Percentiles rank a stretch among this genome's conserved stretches.
Evolutionary conservation across 2,113 vertebrate species (phyloP).

Genomic region (Malurus alboscapulatus): DNA sequence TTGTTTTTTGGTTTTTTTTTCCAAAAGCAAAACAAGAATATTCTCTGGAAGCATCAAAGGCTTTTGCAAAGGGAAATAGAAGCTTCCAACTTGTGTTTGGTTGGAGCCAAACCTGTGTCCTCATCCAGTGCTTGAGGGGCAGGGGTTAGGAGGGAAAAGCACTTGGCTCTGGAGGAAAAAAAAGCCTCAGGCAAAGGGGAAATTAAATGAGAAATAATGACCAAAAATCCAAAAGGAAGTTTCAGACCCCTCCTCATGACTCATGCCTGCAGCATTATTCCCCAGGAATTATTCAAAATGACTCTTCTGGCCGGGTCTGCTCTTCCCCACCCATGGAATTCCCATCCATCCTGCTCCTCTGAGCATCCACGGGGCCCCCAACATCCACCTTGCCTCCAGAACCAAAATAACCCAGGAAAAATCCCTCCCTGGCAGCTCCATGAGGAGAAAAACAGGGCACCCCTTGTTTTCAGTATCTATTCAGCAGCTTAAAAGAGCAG

Average conservation of each 20-base stretch:
- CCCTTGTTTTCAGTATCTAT: constrained; percentile 41
- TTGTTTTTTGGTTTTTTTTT: no score
- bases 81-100: background rate
- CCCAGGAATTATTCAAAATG: background rate
- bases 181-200: background rate
- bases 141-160: background rate
- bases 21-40: background rate
- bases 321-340: constrained; percentile 22
- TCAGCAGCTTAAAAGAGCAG: constrained; percentile 53
- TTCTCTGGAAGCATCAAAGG: background rate
- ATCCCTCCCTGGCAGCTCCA: background rate
- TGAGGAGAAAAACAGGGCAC: constrained; percentile 44
- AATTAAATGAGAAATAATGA: background rate
- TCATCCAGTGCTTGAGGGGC: background rate
- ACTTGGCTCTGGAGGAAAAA: background rate
- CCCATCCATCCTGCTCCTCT: background rate
- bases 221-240: background rate
- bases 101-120: background rate
- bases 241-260: background rate
- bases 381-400: background rate
- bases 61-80: background rate
- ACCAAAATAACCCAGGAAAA: background rate
- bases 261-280: background rate
- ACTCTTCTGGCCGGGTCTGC: background rate
- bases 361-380: fast-evolving